These are phyloP conservation scores for Lagocephalus sceleratus DNA, from an alignment of 2,797 vertebrate genomes.

Conservation along the genomic window DNA sequence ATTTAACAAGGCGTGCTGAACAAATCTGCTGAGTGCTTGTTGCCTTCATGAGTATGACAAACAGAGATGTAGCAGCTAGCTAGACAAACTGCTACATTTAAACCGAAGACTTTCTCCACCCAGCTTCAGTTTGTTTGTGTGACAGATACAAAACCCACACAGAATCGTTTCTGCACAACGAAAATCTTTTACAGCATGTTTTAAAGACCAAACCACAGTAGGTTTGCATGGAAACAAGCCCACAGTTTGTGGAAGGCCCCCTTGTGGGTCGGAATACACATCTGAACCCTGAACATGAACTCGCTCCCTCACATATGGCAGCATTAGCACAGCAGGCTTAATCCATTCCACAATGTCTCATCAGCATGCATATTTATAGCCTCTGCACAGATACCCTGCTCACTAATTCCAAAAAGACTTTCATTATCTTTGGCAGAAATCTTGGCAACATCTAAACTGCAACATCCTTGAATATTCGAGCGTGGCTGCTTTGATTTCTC, in stretches of 20 bases:
- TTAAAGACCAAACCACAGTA: background rate
- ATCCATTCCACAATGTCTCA: constrained; percentile 60
- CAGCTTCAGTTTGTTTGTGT: no score
- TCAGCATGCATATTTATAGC: constrained; percentile 66
- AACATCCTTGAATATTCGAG: constrained; percentile 41
- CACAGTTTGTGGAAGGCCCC: constrained; percentile 10
- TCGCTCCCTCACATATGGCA: constrained; percentile 25
- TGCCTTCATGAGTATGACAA: no score
- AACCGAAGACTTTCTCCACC: no score
- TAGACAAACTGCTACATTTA: no score
- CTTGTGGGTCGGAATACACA: constrained; percentile 17
- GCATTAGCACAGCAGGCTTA: constrained; percentile 54
- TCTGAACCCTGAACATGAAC: constrained; percentile 41
- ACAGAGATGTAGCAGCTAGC: no score
- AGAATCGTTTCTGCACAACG: background rate
- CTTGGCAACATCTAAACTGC: constrained; percentile 30
- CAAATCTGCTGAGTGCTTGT: no score
- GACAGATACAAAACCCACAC: background rate
- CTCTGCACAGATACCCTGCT: constrained; percentile 41
- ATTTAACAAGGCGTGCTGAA: no score
- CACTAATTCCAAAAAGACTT: constrained; percentile 60
- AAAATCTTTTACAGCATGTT: background rate
- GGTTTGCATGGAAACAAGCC: background rate
- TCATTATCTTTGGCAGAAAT: constrained; percentile 56
- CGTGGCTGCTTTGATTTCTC: constrained; percentile 36